Conservation (phyloP, 2,888 invertebrate genomes). For the Piscicola geometra region DNA sequence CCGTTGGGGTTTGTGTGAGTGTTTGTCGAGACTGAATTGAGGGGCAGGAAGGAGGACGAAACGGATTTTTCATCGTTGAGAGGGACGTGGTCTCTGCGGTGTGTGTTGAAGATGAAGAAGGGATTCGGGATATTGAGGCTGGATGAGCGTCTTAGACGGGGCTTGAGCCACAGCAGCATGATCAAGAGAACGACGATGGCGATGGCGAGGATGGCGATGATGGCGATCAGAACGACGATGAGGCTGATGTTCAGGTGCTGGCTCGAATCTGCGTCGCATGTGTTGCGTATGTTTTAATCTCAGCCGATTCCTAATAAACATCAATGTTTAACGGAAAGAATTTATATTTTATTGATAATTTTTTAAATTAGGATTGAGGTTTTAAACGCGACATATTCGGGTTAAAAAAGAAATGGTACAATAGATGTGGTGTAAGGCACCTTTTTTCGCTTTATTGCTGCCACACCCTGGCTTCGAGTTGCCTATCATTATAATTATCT, state of each 20-base stretch:
- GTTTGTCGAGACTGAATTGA: conserved; percentile 3
- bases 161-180: conserved; percentile 24
- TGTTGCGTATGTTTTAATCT: too few species aligned
- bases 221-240: conserved; percentile 11
- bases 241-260: conserved; percentile 23
- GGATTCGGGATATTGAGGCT: not conserved
- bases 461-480: not conserved
- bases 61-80: conserved; percentile 25
- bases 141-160: conserved; percentile 7
- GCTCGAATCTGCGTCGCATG: conserved; percentile 14
- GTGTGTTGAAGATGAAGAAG: not conserved
- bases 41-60: conserved; percentile 14
- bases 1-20: not conserved
- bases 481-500: not conserved
- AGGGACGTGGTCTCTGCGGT: not conserved
- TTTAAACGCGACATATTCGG: too few species aligned
- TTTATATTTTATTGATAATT: not conserved
- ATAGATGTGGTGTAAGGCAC: not conserved
- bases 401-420: too few species aligned
- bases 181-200: conserved; percentile 3
- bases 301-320: too few species aligned
- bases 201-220: conserved; percentile 28
- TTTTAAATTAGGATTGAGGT: too few species aligned
- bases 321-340: too few species aligned
- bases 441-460: not conserved